Evolutionary conservation across 1,140 invertebrate genomes (phyloP), one percentile per base, ranked within the genome.

Genomic region (Drosophila virilis): DNA sequence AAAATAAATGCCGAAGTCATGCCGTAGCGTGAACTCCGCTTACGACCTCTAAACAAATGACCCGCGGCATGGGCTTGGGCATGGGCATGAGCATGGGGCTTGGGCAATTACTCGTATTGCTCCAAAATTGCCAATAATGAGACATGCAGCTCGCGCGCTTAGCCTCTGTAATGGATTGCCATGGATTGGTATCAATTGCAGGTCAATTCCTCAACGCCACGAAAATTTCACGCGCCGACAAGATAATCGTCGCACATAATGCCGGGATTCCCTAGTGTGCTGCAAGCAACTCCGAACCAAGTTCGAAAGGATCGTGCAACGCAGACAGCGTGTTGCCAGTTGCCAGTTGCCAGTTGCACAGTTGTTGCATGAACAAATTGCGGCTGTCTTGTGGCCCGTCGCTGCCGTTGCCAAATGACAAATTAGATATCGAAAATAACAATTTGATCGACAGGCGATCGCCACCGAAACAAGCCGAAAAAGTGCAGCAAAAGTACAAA

Each of bases 51-150:
- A 60, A 7, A 65, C 61, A 76, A 66, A 65, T 77, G 70, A 74
- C 71, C 76, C 67, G 38, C 70, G 70, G 70, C 70, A 58, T 12
- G 32, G 54, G 35, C 33, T 2, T 2, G 55, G 64, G 68, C 80
- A 89, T n/a, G 15, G 35, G 12, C 50, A 37, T 33, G 5, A n/a
- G 15, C 22, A 43, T 33, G 10, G 46, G 32, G 46, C 42, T 40
- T 40, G 55, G 64, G 68, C 80, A 89, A 89, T 89, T 89, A 80
- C 84, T 55, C 69, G 83, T 71, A 71, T 66, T 68, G 84, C 80
- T 84, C 80, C 69, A 70, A 90, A 91, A 91, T 91, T 91, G 82
- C 84, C 85, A 90, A 91, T 91, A 91, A 91, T 91, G 85, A 91
- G 90, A 90, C 90, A 91, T 91, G 85, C 90, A 91, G 82, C 85